Evolutionary conservation across 2,888 invertebrate genomes (phyloP).

Genomic region (Plusia festucae): DNA sequence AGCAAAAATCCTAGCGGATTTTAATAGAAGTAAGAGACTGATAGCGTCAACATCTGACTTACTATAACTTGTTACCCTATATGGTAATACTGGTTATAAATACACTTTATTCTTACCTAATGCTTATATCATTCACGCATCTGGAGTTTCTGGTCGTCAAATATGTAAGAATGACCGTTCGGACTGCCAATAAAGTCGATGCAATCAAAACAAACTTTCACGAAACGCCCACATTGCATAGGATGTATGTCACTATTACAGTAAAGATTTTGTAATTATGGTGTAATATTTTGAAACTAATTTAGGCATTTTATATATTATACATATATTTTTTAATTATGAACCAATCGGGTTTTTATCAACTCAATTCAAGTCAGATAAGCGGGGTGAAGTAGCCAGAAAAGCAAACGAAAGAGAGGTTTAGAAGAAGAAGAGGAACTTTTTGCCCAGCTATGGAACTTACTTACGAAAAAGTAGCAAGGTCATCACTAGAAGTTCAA

Average conservation of each 20-base stretch:
- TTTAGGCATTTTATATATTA: no score
- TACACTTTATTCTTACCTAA: conserved; percentile 33
- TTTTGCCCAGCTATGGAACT: no score
- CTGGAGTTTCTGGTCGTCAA: conserved; percentile 19
- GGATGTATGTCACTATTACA: conserved; percentile 30
- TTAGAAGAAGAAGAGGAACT: no score
- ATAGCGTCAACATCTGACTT: conserved; percentile 15
- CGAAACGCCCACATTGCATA: conserved; percentile 39
- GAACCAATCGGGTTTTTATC: no score
- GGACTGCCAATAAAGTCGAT: conserved; percentile 28
- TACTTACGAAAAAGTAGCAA: not conserved
- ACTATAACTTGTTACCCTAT: conserved; percentile 17
- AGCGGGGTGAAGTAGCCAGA: no score
- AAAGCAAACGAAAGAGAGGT: no score
- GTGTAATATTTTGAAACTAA: not conserved
- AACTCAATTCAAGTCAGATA: no score
- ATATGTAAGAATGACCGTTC: conserved; percentile 26
- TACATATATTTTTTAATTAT: no score
- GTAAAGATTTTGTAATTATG: conserved; percentile 8
- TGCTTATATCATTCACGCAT: conserved; percentile 36
- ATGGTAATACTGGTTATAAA: conserved; percentile 11
- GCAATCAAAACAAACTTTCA: conserved; percentile 41
- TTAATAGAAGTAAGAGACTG: conserved; percentile 8
- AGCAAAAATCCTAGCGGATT: conserved; percentile 15
- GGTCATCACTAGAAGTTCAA: conserved; percentile 32